Conservation (phyloP, 1,140 invertebrate species). For the Diachasma alloeum region DNA sequence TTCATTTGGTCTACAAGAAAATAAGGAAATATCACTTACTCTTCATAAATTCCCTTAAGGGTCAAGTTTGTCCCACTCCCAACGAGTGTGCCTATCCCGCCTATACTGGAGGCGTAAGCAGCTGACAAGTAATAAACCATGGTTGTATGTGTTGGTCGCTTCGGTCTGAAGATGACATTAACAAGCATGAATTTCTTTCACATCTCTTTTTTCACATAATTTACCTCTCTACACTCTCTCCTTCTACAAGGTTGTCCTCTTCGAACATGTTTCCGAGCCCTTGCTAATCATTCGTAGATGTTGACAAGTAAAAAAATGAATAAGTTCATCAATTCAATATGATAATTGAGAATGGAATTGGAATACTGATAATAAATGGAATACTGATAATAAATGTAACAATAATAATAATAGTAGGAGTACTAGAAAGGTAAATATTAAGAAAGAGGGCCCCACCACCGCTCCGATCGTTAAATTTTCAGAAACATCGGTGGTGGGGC, state of each 20-base stretch:
- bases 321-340: background rate
- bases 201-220: background rate
- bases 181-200: background rate
- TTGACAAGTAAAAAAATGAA: background rate
- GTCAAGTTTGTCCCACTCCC: slow-evolving; percentile 78
- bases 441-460: too few relatives aligned
- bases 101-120: slow-evolving; percentile 71
- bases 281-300: slow-evolving; percentile 53
- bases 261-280: slow-evolving; percentile 61
- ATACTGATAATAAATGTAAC: too few relatives aligned
- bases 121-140: slow-evolving; percentile 69
- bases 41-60: slow-evolving; percentile 69
- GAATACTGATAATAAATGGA: too few relatives aligned
- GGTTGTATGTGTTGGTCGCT: slow-evolving; percentile 58
- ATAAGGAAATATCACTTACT: slow-evolving; percentile 58
- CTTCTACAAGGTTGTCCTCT: slow-evolving; percentile 37
- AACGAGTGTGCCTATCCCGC: slow-evolving; percentile 77
- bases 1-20: background rate
- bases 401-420: too few relatives aligned
- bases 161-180: slow-evolving; percentile 40
- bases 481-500: too few relatives aligned
- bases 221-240: slow-evolving; percentile 26
- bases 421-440: too few relatives aligned
- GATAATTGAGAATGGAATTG: background rate
- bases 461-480: too few relatives aligned